Evolutionary conservation across 2,888 invertebrate species (phyloP).

Genomic region (Flexamia atlantica): DNA sequence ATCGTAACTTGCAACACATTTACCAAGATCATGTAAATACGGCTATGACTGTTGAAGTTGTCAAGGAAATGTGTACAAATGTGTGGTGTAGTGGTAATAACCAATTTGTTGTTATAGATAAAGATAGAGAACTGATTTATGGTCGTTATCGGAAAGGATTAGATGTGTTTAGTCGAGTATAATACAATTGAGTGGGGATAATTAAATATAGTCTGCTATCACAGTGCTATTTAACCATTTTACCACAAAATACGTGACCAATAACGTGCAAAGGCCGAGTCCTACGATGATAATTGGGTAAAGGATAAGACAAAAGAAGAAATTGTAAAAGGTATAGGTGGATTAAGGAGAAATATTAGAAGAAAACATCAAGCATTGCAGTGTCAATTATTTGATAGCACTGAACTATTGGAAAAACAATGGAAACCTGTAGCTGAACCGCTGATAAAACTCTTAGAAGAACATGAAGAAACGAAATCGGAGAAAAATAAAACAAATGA

Average conservation of each 20-base stretch:
- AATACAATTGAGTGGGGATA: background rate
- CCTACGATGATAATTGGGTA: background rate
- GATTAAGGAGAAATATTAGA: slow-evolving; percentile 38
- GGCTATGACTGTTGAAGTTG: slow-evolving; percentile 64
- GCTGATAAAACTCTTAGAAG: background rate
- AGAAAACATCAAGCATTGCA: slow-evolving; percentile 19
- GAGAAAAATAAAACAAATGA: background rate
- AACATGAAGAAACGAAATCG: background rate
- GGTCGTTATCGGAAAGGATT: slow-evolving; percentile 72
- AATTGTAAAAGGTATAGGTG: background rate
- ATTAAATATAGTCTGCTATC: background rate
- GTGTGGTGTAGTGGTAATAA: slow-evolving; percentile 70
- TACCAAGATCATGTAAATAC: slow-evolving; percentile 65
- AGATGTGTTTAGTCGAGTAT: slow-evolving; percentile 66
- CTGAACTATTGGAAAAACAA: slow-evolving; percentile 30
- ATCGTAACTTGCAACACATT: slow-evolving; percentile 71
- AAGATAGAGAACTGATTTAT: slow-evolving; percentile 69
- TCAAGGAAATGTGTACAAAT: slow-evolving; percentile 70
- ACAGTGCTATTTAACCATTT: background rate
- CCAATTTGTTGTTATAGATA: slow-evolving; percentile 64
- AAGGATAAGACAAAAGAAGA: slow-evolving; percentile 24
- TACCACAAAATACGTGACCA: background rate
- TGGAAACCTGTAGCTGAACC: slow-evolving; percentile 40
- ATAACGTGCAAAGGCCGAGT: background rate
- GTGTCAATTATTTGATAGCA: background rate